These are phyloP conservation scores for Bradysia coprophila DNA, from an alignment of 1,140 invertebrate genomes.

Conservation along the genomic window DNA sequence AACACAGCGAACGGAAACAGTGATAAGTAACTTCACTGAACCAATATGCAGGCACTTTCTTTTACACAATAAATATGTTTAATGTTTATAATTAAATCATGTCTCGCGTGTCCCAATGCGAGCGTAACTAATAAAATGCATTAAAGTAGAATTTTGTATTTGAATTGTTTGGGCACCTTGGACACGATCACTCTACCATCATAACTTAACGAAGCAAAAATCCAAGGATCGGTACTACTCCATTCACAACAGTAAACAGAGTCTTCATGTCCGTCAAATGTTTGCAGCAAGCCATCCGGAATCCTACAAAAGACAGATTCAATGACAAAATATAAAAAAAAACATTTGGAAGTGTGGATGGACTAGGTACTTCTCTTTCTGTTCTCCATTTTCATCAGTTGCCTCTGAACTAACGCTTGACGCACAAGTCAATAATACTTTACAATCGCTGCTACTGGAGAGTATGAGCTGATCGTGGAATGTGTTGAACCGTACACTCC, in stretches of 20 bases:
- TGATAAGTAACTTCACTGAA: no score
- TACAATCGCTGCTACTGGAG: constrained; percentile 84
- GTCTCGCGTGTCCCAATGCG: no score
- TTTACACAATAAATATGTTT: no score
- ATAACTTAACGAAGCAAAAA: constrained; percentile 92
- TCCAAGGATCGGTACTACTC: constrained; percentile 94
- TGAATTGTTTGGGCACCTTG: constrained; percentile 76
- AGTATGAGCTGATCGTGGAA: constrained; percentile 95
- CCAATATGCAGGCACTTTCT: no score
- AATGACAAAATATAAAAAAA: constrained; percentile 7
- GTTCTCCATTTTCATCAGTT: not conserved
- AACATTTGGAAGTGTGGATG: constrained; percentile 17
- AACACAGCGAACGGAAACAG: no score
- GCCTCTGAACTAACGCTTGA: constrained; percentile 72
- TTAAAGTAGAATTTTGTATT: constrained; percentile 72
- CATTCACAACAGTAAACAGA: constrained; percentile 94
- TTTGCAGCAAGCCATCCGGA: constrained; percentile 67
- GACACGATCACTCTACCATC: constrained; percentile 88
- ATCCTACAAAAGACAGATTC: constrained; percentile 23
- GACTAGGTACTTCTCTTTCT: not conserved
- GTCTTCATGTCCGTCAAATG: constrained; percentile 94
- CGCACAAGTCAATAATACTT: constrained; percentile 72
- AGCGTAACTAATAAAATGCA: no score
- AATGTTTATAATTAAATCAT: no score
- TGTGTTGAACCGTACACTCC: constrained; percentile 84